Conservation (phyloP, 2,113 vertebrate species). For the Aphyosemion australe region DNA sequence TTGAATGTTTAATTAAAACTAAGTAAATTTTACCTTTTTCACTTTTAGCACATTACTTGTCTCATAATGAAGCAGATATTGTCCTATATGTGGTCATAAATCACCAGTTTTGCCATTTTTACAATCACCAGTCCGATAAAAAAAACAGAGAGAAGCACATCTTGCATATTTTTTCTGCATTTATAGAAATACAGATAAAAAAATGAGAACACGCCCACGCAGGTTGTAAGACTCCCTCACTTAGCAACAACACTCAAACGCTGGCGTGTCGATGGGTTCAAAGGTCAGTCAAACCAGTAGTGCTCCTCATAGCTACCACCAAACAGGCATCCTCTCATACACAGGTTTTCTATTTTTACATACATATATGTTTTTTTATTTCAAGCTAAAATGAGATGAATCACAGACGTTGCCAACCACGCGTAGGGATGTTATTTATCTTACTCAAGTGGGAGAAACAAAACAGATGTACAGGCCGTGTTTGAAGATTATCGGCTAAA, state of each 20-base stretch:
- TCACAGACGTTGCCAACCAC: not conserved
- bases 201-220: not conserved
- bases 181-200: not conserved
- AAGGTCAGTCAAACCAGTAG: not conserved
- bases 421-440: no score
- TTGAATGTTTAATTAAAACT: no score
- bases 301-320: not conserved
- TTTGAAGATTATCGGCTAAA: not conserved
- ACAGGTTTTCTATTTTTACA: not conserved
- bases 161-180: no score
- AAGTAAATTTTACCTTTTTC: not conserved
- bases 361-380: no score
- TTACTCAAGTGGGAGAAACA: not conserved
- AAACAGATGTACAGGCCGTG: not conserved
- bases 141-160: no score
- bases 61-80: no score
- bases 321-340: not conserved
- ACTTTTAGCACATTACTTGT: not conserved
- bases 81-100: not conserved
- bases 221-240: not conserved
- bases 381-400: not conserved
- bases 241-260: not conserved
- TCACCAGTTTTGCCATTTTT: not conserved
- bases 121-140: not conserved
- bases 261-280: conserved; percentile 2